Base-by-base conservation (phyloP, 2,888 invertebrate genomes). In the Phania funesta region DNA sequence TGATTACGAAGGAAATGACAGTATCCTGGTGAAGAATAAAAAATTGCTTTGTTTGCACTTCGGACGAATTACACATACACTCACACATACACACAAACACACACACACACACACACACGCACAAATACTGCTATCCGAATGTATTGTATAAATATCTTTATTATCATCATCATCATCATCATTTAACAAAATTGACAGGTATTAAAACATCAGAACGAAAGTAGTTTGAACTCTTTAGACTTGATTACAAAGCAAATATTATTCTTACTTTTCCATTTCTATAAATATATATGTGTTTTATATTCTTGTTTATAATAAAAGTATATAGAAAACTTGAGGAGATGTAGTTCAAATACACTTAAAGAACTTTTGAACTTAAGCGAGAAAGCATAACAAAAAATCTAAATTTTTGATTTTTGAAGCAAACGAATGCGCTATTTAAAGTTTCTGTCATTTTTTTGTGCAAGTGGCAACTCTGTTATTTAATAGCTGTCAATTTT, bases 201-300 rank as follows among this genome's bases (percentile, higher is more conserved):
- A 65, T 73, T 79, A 65, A 79, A 73, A 52, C 50, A 71, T 79
- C 32, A 50, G 18, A 65, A 73, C 71, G 64, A 29, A 54, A 64
- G 64, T 46, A 11, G 20, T 71, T 71, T 58, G 58, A 65, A 73
- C 41, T 56, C 20, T 16, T 24, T 41, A 35, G 29, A 71, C 32
- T 71, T 67, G 71, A 71, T 71, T 79, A 73, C 52, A 79, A 79
- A 79, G 71, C 44, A 79, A 79, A 79, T 73, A 73, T 79, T 73
- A 44, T 79, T 44, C 48, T 58, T 41, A 16, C 22, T 62, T 20
- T 16, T 26, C 8, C 20, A 9, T 16, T 8, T 26, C 26, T 13
- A 20, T 11, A 2, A 32, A 24, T 24, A 8, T 24, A 22, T 9
- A 5, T 13, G 32, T 56, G 6, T 18, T 18, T 32, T 9, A 44